Base-by-base conservation (phyloP, 2,888 invertebrate genomes). In the Seira ritae region DNA sequence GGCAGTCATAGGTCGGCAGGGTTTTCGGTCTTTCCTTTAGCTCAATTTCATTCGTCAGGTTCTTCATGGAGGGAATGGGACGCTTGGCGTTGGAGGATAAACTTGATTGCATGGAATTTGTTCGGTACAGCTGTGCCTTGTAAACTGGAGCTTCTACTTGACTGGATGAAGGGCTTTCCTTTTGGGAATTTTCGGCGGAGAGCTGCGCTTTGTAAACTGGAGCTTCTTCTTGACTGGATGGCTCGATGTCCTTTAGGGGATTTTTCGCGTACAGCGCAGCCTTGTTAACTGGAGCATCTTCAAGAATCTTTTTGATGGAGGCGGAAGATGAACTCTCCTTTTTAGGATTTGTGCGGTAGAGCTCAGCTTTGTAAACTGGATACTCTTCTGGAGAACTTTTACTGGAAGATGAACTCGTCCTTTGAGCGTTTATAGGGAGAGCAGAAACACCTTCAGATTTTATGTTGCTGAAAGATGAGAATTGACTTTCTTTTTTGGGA, bases 1-100 rank as follows among this genome's bases (percentile, higher is more conserved):
- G 55, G 62, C 65, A 65, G 42, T 65, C 65, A 17, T 73, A 73
- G 17, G 17, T 37, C 19, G 46, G 70, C 20, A 42, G 42, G 15
- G 1, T 46, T 42, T 50, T 19, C 17, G 31, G 31, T 8, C 31
- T 31, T 8, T 2, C 8, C 31, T 31, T 8, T 2, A 31, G 8
- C 31, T 22, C 65, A 2, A 22, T 3, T n/a, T 65, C 22, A 12
- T 12, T n/a, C 19, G 12, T 20, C 42, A 42, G n/a, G 20, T 69
- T 17, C 69, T 19, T 71, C 42, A 31, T 8, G 8, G 31, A 3
- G 72, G 24, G n/a, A 22, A 60, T 12, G 55, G 20, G 19, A 20
- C 46, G 37, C n/a, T 22, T 19, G 24, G 10, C 12, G 12, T 20
- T 15, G 24, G n/a, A 31, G 12, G 15, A 1, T 24, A 22, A 0